phyloP scores from a whole-genome alignment of 64 coral and sea anemone genomes.

The Porites australiensis region DNA sequence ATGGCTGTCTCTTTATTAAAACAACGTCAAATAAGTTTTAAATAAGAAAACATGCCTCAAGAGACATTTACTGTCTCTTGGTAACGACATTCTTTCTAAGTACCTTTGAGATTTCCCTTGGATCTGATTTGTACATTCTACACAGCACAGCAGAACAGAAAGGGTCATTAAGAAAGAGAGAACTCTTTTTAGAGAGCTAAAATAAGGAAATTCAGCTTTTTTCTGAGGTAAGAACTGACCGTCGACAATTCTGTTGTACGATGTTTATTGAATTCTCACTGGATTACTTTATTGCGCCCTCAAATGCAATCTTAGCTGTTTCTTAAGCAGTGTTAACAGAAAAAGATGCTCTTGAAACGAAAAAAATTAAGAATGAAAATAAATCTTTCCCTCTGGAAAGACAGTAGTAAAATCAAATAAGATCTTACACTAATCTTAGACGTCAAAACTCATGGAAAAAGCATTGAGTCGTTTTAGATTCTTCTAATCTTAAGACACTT shows the following conservation, averaged over 20 bases:
- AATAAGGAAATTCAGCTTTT: not conserved
- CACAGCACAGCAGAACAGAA: not conserved
- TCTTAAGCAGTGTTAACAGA: no score
- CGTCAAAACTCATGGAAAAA: not conserved
- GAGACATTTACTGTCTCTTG: not conserved
- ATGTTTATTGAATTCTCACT: not conserved
- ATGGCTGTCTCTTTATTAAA: not conserved
- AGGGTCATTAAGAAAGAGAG: not conserved
- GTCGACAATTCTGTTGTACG: not conserved
- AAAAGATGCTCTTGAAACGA: no score
- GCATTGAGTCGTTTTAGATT: no score
- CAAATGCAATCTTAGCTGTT: no score
- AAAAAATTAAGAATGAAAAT: no score
- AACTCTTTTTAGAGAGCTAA: not conserved
- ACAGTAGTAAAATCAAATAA: not conserved
- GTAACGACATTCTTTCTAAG: slow-evolving; percentile 1
- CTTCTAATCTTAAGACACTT: no score
- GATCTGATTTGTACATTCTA: not conserved
- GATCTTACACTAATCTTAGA: not conserved
- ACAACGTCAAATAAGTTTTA: not conserved
- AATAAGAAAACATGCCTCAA: not conserved
- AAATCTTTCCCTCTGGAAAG: not conserved
- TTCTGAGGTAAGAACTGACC: not conserved
- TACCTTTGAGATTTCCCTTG: slow-evolving; percentile 3
- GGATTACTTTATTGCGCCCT: not conserved